Evolutionary conservation across 2,797 vertebrate species (phyloP).

Genomic region (Acomys russatus): DNA sequence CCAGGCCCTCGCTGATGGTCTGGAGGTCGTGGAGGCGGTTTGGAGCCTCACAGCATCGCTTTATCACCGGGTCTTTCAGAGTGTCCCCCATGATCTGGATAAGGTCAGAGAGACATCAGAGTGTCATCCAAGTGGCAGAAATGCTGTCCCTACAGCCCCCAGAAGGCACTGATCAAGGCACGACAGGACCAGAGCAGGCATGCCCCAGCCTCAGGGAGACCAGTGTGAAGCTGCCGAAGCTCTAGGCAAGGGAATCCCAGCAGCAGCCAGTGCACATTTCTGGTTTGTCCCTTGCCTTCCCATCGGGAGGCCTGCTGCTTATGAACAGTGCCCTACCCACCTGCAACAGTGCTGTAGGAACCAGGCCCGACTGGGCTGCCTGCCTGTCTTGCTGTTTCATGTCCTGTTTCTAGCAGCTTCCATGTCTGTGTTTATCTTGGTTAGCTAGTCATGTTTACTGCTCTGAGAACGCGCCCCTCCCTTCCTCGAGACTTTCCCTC

Average conservation of each 20-base stretch:
- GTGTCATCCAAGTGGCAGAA: neutral
- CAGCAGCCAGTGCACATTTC: neutral
- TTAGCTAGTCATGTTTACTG: too few relatives aligned
- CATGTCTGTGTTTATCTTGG: too few relatives aligned
- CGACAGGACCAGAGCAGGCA: neutral
- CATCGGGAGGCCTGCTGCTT: neutral
- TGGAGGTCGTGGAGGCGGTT: slow-evolving; percentile 93
- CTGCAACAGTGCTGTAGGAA: neutral
- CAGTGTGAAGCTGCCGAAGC: fast-evolving
- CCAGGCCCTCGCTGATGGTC: slow-evolving; percentile 93
- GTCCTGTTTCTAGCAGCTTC: too few relatives aligned
- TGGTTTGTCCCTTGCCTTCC: neutral
- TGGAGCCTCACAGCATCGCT: slow-evolving; percentile 93
- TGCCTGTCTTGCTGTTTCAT: too few relatives aligned
- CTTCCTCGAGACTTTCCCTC: too few relatives aligned
- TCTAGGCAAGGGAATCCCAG: neutral
- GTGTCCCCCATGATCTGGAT: slow-evolving; percentile 95
- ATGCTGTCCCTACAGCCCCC: neutral
- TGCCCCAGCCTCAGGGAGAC: neutral
- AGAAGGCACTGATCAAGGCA: neutral
- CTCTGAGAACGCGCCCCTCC: too few relatives aligned
- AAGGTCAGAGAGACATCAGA: neutral
- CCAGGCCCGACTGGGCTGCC: too few relatives aligned
- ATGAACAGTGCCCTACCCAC: too few relatives aligned
- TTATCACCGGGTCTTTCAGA: slow-evolving; percentile 92